These are phyloP conservation scores for Falcaria lacertinaria DNA, from an alignment of 2,888 invertebrate genomes.

Conservation along the genomic window DNA sequence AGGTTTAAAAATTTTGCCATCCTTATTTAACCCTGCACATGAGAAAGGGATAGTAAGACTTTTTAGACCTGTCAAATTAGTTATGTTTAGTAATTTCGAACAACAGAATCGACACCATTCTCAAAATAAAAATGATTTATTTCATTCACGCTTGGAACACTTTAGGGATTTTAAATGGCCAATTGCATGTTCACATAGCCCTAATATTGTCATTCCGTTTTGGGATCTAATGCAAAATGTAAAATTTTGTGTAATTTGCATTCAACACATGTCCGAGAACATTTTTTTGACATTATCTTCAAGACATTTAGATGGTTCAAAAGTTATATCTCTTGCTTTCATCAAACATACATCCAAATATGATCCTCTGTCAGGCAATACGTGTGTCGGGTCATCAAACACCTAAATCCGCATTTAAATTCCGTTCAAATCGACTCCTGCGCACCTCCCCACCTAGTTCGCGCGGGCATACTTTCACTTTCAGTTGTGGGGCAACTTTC, in stretches of 20 bases:
- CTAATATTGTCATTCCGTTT: no score
- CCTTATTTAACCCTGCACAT: no score
- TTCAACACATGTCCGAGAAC: background rate
- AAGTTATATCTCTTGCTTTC: conserved; percentile 39
- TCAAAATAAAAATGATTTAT: no score
- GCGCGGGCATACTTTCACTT: conserved; percentile 70
- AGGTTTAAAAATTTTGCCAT: no score
- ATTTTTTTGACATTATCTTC: background rate
- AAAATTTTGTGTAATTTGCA: background rate
- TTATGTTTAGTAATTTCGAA: no score
- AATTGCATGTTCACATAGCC: no score
- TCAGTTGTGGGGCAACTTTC: conserved; percentile 70
- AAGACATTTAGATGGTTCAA: background rate
- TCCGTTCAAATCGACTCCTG: conserved; percentile 57
- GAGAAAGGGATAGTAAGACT: no score
- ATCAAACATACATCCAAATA: conserved; percentile 37
- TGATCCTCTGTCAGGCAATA: conserved; percentile 23
- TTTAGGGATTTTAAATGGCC: no score
- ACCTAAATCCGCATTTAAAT: conserved; percentile 49
- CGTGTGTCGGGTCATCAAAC: conserved; percentile 63
- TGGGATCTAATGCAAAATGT: no score
- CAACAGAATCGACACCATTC: no score
- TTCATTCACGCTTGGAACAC: no score
- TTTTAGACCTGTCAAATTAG: no score
- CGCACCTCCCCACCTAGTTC: conserved; percentile 40